Evolutionary conservation across 1,140 invertebrate species (phyloP).

Genomic region (Drosophila biarmipes): DNA sequence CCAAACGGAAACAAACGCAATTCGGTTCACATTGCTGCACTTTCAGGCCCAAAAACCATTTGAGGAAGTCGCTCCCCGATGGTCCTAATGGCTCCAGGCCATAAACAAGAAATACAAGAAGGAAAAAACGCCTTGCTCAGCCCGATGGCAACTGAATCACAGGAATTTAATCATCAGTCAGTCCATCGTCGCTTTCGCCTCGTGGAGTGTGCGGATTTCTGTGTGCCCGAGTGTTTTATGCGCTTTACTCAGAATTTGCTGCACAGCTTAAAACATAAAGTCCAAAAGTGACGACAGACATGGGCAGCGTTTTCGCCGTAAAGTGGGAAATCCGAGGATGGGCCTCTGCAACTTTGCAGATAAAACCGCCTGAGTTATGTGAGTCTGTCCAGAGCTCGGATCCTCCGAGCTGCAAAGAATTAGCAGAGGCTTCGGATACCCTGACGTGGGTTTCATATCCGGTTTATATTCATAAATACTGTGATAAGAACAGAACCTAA

Average conservation of each 20-base stretch:
- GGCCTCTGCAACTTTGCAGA: slow-evolving; percentile 16
- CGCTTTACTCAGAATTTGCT: slow-evolving; percentile 60
- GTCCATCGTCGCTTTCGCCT: slow-evolving; percentile 3
- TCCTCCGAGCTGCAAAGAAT: neutral
- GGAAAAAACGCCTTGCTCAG: neutral
- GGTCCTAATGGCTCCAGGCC: slow-evolving; percentile 20
- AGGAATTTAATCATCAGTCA: slow-evolving; percentile 70
- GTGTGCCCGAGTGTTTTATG: slow-evolving; percentile 45
- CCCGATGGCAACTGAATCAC: slow-evolving; percentile 58
- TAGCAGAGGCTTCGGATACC: neutral
- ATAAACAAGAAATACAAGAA: slow-evolving; percentile 8
- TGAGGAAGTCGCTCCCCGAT: neutral
- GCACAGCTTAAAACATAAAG: slow-evolving; percentile 43
- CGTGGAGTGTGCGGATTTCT: slow-evolving; percentile 3
- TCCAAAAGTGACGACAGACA: slow-evolving; percentile 14
- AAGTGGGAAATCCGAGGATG: slow-evolving; percentile 27
- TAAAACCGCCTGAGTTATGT: slow-evolving; percentile 28
- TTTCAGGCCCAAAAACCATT: slow-evolving; percentile 8
- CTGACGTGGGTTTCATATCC: neutral
- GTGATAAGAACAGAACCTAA: neutral
- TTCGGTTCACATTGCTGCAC: slow-evolving; percentile 8
- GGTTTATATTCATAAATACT: neutral
- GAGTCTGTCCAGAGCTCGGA: slow-evolving; percentile 11
- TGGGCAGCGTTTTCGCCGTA: slow-evolving; percentile 1
- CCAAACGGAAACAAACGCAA: slow-evolving; percentile 32